These are phyloP conservation scores for Solenodon paradoxus DNA, from an alignment of 2,113 vertebrate species.

Conservation along the genomic window DNA sequence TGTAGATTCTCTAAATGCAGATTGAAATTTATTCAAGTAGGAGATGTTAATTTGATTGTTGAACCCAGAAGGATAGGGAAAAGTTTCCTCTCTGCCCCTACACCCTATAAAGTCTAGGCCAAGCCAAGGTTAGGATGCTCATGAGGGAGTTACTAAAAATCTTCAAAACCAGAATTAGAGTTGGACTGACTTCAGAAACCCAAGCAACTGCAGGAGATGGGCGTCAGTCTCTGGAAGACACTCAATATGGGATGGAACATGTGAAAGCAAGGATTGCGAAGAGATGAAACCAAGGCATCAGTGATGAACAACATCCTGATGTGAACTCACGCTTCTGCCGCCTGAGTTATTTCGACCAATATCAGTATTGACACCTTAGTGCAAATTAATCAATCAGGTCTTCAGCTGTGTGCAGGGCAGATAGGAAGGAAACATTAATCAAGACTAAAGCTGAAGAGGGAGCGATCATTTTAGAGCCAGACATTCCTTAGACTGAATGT, in stretches of 20 bases:
- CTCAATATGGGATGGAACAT: background rate
- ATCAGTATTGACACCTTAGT: background rate
- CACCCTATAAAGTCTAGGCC: too few species aligned
- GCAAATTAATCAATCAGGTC: background rate
- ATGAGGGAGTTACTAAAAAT: background rate
- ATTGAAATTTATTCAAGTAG: too few species aligned
- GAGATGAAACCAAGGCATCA: background rate
- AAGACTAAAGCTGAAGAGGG: background rate
- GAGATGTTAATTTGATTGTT: too few species aligned
- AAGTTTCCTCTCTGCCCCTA: too few species aligned
- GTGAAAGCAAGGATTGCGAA: background rate
- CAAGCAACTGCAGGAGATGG: background rate
- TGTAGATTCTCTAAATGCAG: too few species aligned
- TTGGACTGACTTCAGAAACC: background rate
- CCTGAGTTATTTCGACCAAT: background rate
- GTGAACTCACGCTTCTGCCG: background rate
- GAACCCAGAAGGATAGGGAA: too few species aligned
- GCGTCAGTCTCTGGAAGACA: background rate
- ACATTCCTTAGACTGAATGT: background rate
- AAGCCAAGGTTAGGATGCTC: background rate
- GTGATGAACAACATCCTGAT: background rate
- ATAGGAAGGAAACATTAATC: background rate
- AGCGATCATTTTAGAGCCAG: background rate
- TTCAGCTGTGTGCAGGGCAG: background rate
- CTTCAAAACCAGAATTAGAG: background rate